Conservation (phyloP, 2,888 invertebrate species). For the Ganaspis brasiliensis region DNA sequence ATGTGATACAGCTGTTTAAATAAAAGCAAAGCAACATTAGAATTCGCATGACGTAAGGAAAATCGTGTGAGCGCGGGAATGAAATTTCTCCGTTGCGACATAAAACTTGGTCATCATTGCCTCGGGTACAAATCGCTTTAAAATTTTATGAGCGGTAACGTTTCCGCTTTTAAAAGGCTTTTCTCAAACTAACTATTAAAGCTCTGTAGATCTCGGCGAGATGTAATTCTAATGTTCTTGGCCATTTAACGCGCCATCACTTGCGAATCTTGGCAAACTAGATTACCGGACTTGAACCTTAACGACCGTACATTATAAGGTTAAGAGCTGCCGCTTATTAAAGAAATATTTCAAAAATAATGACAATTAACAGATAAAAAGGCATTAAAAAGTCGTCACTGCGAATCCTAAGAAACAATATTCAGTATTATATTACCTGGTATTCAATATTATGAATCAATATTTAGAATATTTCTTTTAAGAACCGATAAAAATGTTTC, state of each 20-base stretch:
- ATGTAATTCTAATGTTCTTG: constrained; percentile 69
- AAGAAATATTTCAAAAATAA: too few species aligned
- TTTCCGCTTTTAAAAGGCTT: constrained; percentile 72
- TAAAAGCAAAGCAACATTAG: constrained; percentile 55
- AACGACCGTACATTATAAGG: not conserved
- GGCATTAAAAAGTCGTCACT: too few species aligned
- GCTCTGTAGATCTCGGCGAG: constrained; percentile 63
- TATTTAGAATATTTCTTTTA: too few species aligned
- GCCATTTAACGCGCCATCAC: constrained; percentile 67
- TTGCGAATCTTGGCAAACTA: constrained; percentile 50
- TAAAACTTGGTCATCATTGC: constrained; percentile 65
- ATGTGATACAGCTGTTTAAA: constrained; percentile 19
- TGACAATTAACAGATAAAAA: too few species aligned
- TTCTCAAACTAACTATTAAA: constrained; percentile 72
- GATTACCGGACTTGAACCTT: constrained; percentile 26
- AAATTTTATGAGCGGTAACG: constrained; percentile 76
- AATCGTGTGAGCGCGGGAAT: constrained; percentile 59
- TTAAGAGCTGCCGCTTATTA: too few species aligned
- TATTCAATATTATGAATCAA: too few species aligned
- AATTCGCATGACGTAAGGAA: constrained; percentile 66
- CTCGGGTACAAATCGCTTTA: constrained; percentile 72
- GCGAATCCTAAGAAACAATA: too few species aligned
- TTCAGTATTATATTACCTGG: too few species aligned
- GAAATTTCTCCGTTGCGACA: constrained; percentile 59
- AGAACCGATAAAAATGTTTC: too few species aligned